These are phyloP conservation scores for Zapornia atra DNA, from an alignment of 2,113 vertebrate genomes.

Conservation along the genomic window DNA sequence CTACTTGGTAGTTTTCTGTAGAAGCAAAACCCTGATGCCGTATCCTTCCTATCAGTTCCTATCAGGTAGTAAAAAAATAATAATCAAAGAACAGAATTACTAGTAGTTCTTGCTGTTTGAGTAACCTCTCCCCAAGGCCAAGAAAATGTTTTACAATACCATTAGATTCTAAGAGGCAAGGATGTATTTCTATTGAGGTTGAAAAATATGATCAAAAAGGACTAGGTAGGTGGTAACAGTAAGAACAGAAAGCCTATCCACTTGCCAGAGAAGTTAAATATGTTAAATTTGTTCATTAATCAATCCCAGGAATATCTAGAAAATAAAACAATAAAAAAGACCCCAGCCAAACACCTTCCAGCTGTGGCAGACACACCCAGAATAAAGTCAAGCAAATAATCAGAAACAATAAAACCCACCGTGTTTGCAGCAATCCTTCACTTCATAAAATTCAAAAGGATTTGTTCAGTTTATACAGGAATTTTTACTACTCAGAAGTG, in stretches of 20 bases:
- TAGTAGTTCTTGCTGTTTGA: not conserved
- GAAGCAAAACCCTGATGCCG: not conserved
- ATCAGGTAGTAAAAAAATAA: not conserved
- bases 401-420: not conserved
- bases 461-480: not conserved
- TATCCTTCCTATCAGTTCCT: not conserved
- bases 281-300: not conserved
- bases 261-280: not conserved
- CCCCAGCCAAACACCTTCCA: not conserved
- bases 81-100: not conserved
- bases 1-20: not conserved
- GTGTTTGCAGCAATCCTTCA: not conserved
- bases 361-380: not conserved
- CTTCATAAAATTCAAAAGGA: not conserved
- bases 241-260: not conserved
- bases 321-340: not conserved
- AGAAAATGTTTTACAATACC: not conserved
- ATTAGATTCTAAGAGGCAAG: not conserved
- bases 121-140: not conserved
- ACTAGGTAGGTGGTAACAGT: not conserved
- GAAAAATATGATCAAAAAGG: not conserved
- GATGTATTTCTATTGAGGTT: not conserved
- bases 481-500: not conserved
- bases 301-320: not conserved
- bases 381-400: not conserved